Base-by-base conservation (phyloP, 2,113 vertebrate species). In the Scomber colias region DNA sequence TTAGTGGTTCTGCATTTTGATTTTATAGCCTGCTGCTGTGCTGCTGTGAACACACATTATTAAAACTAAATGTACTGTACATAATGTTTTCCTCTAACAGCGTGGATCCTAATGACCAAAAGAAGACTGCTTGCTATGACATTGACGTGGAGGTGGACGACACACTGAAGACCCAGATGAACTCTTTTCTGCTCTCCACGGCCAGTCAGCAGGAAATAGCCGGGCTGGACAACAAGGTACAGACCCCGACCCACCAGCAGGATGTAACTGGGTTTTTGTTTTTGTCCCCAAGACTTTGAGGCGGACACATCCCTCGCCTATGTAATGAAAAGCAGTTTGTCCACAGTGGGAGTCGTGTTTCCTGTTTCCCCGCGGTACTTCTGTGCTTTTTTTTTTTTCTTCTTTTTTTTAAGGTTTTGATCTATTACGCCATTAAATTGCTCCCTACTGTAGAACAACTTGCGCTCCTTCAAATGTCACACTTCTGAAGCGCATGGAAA, bases 91-190 rank as follows among this genome's bases (percentile, higher is more conserved):
- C 61, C 69, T 27, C 73, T 31, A 15, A 46, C 49, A 99, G 98
- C 16, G 98, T 99, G 89, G 98, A 99, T 83, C 98, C 98, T 2
- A 99, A 99, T 12, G 98, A 99, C 91, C 98, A 99, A 94, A 99
- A 99, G 95, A 99, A 99, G 90, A 99, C 98, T 0, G 98, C 98
- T n/a, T 99, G 98, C 91, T 99, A 99, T 11, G 98, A 99, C 89
- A 99, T 99, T n/a, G 98, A 99, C 0, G 98, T 99, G 82, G 98
- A 99, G 90, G 98, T 99, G 89, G 98, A 99, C 0, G 98, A 99
- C 81, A 99, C 98, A 0, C 91, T 99, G 86, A 99, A 99, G 94
- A 99, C 98, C 7, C 98, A 99, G 94, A 99, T 99, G 98, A 99
- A 99, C 94, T 99, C 98, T 56, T 99, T 99, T 68, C 95, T 99